Percentiles rank a stretch among this genome's conserved stretches.
These are phyloP conservation scores for Daktulosphaira vitifoliae DNA, from an alignment of 1,140 invertebrate genomes.

Conservation along the genomic window DNA sequence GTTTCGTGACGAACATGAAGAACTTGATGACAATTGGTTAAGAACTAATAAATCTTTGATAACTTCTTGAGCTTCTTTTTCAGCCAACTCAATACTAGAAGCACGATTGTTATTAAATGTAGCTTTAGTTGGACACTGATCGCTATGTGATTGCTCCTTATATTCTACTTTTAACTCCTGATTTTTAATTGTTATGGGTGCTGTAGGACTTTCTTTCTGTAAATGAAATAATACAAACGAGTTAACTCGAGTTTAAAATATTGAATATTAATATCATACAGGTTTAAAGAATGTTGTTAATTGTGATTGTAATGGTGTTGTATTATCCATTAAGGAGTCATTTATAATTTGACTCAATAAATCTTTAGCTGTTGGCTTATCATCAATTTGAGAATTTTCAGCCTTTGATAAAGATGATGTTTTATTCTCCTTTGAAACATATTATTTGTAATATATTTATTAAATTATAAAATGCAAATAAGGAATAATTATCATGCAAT, in stretches of 20 bases:
- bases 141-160: not conserved
- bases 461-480: too few relatives aligned
- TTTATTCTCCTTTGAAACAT: slow-evolving; percentile 11
- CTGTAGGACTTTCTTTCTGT: slow-evolving; percentile 11
- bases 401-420: not conserved
- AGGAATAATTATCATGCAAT: too few relatives aligned
- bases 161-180: slow-evolving; percentile 5
- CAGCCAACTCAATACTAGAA: slow-evolving; percentile 8
- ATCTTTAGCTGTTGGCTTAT: slow-evolving; percentile 44
- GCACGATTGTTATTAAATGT: not conserved
- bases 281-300: slow-evolving; percentile 20
- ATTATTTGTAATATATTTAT: too few relatives aligned
- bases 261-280: not conserved
- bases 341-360: slow-evolving; percentile 45
- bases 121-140: not conserved
- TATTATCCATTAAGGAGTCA: slow-evolving; percentile 35
- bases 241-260: too few relatives aligned
- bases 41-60: slow-evolving; percentile 41
- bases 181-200: not conserved
- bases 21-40: slow-evolving; percentile 19
- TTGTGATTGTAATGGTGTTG: slow-evolving; percentile 7
- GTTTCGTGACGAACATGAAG: not conserved
- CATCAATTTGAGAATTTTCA: slow-evolving; percentile 34
- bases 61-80: slow-evolving; percentile 36
- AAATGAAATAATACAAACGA: not conserved